These are phyloP conservation scores for Lasiurus cinereus DNA, from an alignment of 2,113 vertebrate species.

Conservation along the genomic window DNA sequence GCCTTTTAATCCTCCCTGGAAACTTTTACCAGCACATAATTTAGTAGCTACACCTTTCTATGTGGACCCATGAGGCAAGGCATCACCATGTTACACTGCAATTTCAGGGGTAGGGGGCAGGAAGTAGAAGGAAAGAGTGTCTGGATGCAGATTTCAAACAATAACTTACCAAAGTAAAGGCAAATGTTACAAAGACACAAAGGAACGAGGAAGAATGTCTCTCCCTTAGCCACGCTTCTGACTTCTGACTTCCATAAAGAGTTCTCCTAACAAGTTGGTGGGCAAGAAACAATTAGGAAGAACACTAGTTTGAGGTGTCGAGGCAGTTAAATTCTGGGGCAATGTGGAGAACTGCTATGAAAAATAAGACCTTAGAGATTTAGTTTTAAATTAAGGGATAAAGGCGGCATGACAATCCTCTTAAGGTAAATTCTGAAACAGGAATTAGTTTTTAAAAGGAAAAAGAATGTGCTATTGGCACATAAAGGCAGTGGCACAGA, in stretches of 20 bases:
- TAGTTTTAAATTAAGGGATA: slow-evolving; percentile 48
- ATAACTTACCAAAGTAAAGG: slow-evolving; percentile 51
- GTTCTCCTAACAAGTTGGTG: background rate
- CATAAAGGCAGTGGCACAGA: slow-evolving; percentile 30
- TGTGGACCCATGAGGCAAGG: background rate
- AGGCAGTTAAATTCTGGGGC: background rate
- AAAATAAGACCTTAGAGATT: slow-evolving; percentile 27
- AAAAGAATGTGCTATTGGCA: slow-evolving; percentile 15
- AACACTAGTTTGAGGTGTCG: background rate
- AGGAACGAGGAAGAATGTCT: background rate
- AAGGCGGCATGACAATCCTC: background rate
- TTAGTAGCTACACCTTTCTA: background rate
- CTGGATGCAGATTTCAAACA: background rate
- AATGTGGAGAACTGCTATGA: background rate
- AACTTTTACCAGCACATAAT: slow-evolving; percentile 21
- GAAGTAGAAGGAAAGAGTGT: background rate
- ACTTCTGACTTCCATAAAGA: background rate
- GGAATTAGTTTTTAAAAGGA: background rate
- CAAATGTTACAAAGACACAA: slow-evolving; percentile 11
- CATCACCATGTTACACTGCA: background rate
- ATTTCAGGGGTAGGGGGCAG: background rate
- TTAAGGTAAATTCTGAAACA: slow-evolving; percentile 52
- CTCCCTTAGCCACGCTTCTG: background rate
- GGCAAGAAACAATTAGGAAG: background rate
- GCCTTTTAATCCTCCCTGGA: background rate